Conservation (phyloP, 2,113 vertebrate species). For the Morone chrysops region DNA sequence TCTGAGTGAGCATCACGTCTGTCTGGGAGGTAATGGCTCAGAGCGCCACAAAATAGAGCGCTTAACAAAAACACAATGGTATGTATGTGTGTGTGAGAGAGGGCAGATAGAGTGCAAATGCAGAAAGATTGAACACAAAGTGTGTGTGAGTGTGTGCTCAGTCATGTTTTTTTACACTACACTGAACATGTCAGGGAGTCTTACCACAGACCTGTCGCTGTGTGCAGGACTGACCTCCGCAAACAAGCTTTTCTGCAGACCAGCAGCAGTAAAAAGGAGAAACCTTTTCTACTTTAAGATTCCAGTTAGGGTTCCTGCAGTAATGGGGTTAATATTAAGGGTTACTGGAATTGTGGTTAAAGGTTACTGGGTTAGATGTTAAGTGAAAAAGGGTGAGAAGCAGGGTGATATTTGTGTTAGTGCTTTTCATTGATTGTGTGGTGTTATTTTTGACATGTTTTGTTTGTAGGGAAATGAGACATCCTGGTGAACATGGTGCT, state of each 20-base stretch:
- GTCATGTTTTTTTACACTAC: slow-evolving; percentile 46
- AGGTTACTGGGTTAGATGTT: neutral
- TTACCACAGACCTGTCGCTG: neutral
- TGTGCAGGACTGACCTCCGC: neutral
- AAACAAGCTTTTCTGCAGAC: neutral
- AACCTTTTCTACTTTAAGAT: neutral
- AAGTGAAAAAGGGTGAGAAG: neutral
- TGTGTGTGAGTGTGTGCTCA: slow-evolving; percentile 1
- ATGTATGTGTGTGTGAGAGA: neutral
- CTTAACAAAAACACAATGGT: slow-evolving; percentile 17
- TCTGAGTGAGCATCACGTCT: slow-evolving; percentile 24
- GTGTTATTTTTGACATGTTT: too few species aligned
- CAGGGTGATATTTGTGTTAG: neutral
- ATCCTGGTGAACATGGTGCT: neutral
- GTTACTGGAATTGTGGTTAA: neutral
- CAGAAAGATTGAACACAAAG: slow-evolving; percentile 1
- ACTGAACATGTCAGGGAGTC: slow-evolving; percentile 45
- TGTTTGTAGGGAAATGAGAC: too few species aligned
- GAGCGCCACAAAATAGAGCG: slow-evolving; percentile 1
- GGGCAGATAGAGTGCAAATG: slow-evolving; percentile 25
- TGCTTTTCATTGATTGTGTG: neutral
- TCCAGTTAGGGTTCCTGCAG: neutral
- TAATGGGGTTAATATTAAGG: neutral
- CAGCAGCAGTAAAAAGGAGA: neutral
- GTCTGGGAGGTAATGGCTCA: slow-evolving; percentile 49